Base-by-base conservation (phyloP, 2,113 vertebrate species). In the Coregonus clupeaformis region DNA sequence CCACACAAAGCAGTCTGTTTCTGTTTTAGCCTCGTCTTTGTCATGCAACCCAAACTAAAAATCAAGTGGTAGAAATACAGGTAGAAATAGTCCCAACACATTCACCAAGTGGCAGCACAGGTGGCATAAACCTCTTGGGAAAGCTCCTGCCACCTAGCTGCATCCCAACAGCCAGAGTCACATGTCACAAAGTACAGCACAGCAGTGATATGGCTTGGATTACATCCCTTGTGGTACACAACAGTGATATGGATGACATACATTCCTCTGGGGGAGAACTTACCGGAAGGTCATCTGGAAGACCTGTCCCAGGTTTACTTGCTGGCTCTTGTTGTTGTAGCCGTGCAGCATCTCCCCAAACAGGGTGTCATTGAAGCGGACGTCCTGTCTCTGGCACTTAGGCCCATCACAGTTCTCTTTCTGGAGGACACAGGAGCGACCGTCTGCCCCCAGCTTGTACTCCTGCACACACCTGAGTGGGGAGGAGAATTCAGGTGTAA, bases 261-360 rank as follows among this genome's bases (percentile, higher is more conserved):
- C 11, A 42, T 9, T 68, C 22, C 5, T 32, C 29, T 47, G 18
- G 14, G 27, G 16, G 11, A 55, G 32, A 30, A 75, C 83, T 65
- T 94, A 99, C 98, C 98, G 92, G 91, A 99, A 99, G 16, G 95
- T 98, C 97, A 99, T 98, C 89, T 98, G 97, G 92, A 99, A 98
- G 80, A 99, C 95, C 87, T 97, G 96, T 18, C 97, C 97, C 87
- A 97, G 94, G 91, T 97, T 97, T 87, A 96, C 94, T 6, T 96
- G 95, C 86, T 97, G 96, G 45, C 86, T 97, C 87, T 95, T 95
- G 91, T 99, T 99, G 94, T 96, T 96, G 77, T 97, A 98, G 67
- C 98, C 98, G 0, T 95, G 98, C 42, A 99, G 93, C 96, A 99
- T 99, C 89, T 99, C 97, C 68, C 94, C 95, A 79, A 99, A 99